Conservation (phyloP, 2,888 invertebrate genomes). For the Phyto melanocephala region DNA sequence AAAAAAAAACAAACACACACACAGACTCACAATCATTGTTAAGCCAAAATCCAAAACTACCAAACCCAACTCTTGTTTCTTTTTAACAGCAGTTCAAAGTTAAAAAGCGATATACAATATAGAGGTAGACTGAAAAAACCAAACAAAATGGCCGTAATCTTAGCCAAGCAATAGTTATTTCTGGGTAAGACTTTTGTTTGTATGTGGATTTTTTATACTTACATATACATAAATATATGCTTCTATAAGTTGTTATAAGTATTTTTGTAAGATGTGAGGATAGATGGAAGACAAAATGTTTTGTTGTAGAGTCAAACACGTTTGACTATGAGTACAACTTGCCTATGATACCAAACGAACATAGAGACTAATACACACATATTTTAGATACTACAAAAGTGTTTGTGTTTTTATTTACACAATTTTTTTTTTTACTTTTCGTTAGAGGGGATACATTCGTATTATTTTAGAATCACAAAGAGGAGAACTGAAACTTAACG, state of each 20-base stretch:
- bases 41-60: background rate
- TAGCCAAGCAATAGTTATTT: background rate
- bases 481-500: constrained; percentile 55
- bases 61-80: constrained; percentile 41
- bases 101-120: background rate
- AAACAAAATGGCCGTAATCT: constrained; percentile 52
- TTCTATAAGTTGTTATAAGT: background rate
- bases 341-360: constrained; percentile 6
- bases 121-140: background rate
- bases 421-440: constrained; percentile 1
- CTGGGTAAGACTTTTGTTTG: background rate
- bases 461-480: background rate
- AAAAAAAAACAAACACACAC: constrained; percentile 4
- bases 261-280: constrained; percentile 3
- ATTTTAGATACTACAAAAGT: background rate
- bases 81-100: constrained; percentile 4
- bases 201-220: background rate
- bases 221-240: no score
- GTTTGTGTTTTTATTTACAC: background rate
- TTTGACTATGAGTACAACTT: constrained; percentile 38
- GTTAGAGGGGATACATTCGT: background rate
- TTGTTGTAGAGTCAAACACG: constrained; percentile 46
- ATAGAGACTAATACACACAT: background rate
- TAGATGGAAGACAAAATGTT: background rate
- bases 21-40: constrained; percentile 22